Base-by-base conservation (phyloP, 2,888 invertebrate genomes). In the Lepidocyrtoides sp. region DNA sequence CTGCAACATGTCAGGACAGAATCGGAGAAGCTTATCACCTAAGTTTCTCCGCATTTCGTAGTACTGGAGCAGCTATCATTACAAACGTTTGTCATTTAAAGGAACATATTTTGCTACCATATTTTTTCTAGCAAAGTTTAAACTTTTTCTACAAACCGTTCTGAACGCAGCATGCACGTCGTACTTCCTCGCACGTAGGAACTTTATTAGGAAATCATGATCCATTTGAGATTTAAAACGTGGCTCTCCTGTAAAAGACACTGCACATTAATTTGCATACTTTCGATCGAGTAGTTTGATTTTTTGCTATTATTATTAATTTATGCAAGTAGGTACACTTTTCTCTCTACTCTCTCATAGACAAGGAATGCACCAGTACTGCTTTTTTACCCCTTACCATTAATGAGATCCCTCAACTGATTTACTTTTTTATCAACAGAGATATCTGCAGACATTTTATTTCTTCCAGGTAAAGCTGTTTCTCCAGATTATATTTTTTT, bases 151-250 rank as follows among this genome's bases (percentile, higher is more conserved):
- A n/a, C 69, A 51, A 32, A 91, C 91, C 77, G 91, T 91, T 81
- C 89, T 48, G 41, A 89, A 91, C 2, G 91, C 89, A 44, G 89
- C 79, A 5, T 89, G 54, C 20, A 89, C 88, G 60, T 91, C 84
- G 41, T 89, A 91, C 51, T 91, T 91, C 14, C 91, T 63, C 4
- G 91, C 91, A 8, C 91, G 84, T 10, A 91, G 84, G 44, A 91
- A 91, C 81, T 91, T 91, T 10, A 91, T 89, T 3, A 91, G 72
- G 51, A 91, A 91, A 14, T 91, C 91, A 72, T 84, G 79, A n/a
- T 91, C 91, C 57, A 79, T 66, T 44, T 89, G 91, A 32, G 85
- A 75, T 14, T 89, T 89, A 0, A 91, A n/a, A 0, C 66, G 51
- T 7, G 86, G 26, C 29, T 89, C 84, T 12, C 57, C 89, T 89